phyloP scores from a whole-genome alignment of 2,888 invertebrate genomes.

The Orgyia antiqua region DNA sequence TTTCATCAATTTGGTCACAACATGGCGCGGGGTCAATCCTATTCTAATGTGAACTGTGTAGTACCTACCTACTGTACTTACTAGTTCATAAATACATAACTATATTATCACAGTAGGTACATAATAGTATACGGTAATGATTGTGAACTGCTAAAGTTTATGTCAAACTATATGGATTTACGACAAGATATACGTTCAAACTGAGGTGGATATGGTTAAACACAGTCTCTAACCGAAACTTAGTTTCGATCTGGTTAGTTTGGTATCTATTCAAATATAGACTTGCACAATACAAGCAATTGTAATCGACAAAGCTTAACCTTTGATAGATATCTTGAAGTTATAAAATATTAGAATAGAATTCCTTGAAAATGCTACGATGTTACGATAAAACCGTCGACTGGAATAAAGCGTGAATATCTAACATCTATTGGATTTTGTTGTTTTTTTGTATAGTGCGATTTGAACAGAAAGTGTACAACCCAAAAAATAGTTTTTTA shows the following conservation, averaged over 20 bases:
- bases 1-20: too few species aligned
- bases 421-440: constrained; percentile 22
- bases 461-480: neutral
- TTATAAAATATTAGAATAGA: constrained; percentile 12
- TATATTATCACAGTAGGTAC: too few species aligned
- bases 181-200: constrained; percentile 8
- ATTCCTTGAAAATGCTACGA: constrained; percentile 28
- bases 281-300: constrained; percentile 13
- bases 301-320: constrained; percentile 16
- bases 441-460: constrained; percentile 6
- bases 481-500: neutral
- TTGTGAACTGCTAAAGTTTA: neutral
- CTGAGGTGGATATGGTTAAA: constrained; percentile 10
- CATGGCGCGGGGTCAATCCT: too few species aligned
- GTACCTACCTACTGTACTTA: too few species aligned
- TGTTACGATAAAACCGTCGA: constrained; percentile 27
- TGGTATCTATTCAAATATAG: constrained; percentile 17
- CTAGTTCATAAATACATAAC: too few species aligned
- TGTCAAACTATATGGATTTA: constrained; percentile 3
- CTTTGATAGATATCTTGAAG: constrained; percentile 21
- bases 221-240: constrained; percentile 14
- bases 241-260: constrained; percentile 13
- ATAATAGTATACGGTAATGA: neutral
- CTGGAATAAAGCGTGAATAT: constrained; percentile 26
- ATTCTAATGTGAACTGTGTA: too few species aligned